A percentile compares a stretch with the other conserved stretches of the same genome.
phyloP scores from a whole-genome alignment of 2,888 invertebrate species.

The Ashinkailepas kermadecensis region DNA sequence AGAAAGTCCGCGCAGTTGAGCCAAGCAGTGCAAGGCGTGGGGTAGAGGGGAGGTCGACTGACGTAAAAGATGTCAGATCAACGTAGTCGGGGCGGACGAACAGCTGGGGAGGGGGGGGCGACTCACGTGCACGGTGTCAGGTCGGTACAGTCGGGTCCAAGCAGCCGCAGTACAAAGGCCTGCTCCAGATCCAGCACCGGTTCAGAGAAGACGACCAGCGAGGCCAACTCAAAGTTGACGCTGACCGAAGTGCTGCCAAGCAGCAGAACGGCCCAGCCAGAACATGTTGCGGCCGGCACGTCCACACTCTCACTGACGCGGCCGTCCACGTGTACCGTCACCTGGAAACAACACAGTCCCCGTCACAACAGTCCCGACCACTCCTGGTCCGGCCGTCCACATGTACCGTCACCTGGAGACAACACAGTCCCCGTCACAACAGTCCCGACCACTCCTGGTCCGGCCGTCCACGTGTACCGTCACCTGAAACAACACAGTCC shows the following conservation, averaged over 20 bases:
- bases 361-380: too few species aligned
- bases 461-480: background rate
- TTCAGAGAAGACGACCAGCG: constrained; percentile 51
- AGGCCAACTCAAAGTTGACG: constrained; percentile 42
- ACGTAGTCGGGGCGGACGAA: too few species aligned
- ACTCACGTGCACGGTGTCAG: constrained; percentile 43
- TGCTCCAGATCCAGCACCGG: constrained; percentile 49
- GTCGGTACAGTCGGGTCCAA: constrained; percentile 48
- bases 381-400: too few species aligned
- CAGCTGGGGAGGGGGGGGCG: too few species aligned
- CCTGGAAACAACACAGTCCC: too few species aligned
- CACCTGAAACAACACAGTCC: background rate
- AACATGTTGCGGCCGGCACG: background rate
- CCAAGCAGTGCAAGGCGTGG: too few species aligned
- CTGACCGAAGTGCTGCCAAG: background rate
- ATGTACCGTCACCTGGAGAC: too few species aligned
- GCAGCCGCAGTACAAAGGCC: constrained; percentile 52
- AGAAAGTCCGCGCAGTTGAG: too few species aligned
- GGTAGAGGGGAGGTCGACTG: too few species aligned
- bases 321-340: constrained; percentile 14
- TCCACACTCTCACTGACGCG: background rate
- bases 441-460: too few species aligned
- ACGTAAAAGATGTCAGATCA: too few species aligned
- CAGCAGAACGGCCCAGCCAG: background rate
- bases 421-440: too few species aligned